These are phyloP conservation scores for Heliconius ethilla DNA, from an alignment of 2,888 invertebrate genomes.

Conservation along the genomic window DNA sequence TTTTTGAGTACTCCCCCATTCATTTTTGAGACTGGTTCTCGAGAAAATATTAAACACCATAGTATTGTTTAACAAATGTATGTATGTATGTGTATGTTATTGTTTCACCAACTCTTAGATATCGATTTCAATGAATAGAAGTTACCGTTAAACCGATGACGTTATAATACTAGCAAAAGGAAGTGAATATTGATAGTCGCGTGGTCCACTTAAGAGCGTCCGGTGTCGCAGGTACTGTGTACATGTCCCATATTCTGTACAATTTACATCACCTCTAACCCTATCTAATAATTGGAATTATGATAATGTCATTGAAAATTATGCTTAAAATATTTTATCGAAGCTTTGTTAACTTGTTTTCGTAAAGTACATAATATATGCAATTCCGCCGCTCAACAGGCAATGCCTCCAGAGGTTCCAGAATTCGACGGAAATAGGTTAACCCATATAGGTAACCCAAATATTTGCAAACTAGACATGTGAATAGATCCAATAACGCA, in stretches of 20 bases:
- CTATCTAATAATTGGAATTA: constrained; percentile 1
- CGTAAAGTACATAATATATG: too few species aligned
- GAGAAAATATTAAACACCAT: too few species aligned
- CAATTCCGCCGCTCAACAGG: too few species aligned
- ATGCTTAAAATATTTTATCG: neutral
- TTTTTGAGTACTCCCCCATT: too few species aligned
- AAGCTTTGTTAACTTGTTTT: too few species aligned
- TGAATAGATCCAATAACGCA: neutral
- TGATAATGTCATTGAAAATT: neutral
- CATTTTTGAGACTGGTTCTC: too few species aligned
- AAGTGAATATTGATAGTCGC: constrained; percentile 34
- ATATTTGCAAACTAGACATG: neutral
- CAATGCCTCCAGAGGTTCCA: too few species aligned
- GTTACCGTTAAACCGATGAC: constrained; percentile 35
- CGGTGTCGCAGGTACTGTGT: constrained; percentile 35
- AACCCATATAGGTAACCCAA: neutral
- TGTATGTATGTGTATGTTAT: too few species aligned
- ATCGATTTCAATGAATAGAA: constrained; percentile 22
- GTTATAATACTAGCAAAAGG: constrained; percentile 35
- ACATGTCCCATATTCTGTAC: constrained; percentile 28
- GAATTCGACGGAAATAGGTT: too few species aligned
- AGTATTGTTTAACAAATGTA: too few species aligned
- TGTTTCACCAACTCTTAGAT: neutral
- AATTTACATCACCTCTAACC: constrained; percentile 29
- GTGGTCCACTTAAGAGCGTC: constrained; percentile 40